Conservation (phyloP, 2,888 invertebrate genomes). For the Euproctis similis region DNA sequence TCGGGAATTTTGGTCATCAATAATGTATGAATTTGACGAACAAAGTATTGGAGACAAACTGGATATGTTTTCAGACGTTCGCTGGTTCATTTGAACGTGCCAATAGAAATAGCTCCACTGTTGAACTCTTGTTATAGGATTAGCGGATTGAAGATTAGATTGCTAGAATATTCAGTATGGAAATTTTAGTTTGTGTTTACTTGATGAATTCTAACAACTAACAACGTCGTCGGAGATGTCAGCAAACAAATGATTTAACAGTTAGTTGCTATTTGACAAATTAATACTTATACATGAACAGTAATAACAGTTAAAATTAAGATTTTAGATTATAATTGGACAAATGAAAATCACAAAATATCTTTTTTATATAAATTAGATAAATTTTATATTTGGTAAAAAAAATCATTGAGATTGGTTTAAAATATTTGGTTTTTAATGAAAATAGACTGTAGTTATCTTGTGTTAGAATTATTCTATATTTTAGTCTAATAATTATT, state of each 20-base stretch:
- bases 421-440: too few species aligned
- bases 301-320: too few species aligned
- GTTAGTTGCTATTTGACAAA: too few species aligned
- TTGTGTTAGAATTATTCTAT: too few species aligned
- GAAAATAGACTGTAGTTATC: too few species aligned
- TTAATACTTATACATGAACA: too few species aligned
- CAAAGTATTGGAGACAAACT: slow-evolving; percentile 65
- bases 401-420: too few species aligned
- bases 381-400: neutral
- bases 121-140: slow-evolving; percentile 24
- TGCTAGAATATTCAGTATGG: too few species aligned
- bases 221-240: neutral
- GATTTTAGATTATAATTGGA: too few species aligned
- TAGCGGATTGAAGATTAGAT: slow-evolving; percentile 13
- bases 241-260: neutral
- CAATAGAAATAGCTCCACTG: slow-evolving; percentile 47
- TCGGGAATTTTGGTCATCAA: slow-evolving; percentile 49
- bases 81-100: slow-evolving; percentile 56
- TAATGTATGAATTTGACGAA: slow-evolving; percentile 64
- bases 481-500: too few species aligned
- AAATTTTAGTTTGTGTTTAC: slow-evolving; percentile 3
- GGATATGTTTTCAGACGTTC: slow-evolving; percentile 43
- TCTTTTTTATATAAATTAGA: neutral
- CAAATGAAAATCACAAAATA: neutral
- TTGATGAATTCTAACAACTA: too few species aligned